A percentile compares a stretch with the other conserved stretches of the same genome.
phyloP scores from a whole-genome alignment of 1,140 invertebrate genomes.

The Saccostrea echinata region DNA sequence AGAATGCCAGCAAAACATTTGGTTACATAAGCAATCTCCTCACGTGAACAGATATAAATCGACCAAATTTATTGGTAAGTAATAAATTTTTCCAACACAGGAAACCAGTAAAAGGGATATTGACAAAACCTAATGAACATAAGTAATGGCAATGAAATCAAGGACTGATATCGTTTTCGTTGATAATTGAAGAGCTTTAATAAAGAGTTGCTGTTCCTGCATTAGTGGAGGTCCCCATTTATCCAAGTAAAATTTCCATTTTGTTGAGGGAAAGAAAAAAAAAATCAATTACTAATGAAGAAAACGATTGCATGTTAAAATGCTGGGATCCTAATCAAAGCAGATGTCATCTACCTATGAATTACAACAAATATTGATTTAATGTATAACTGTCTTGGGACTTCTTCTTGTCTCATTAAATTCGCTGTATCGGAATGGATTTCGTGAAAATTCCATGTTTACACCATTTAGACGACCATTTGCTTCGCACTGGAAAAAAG shows the following conservation, averaged over 20 bases:
- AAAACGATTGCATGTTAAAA: background rate
- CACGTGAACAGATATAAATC: too few relatives aligned
- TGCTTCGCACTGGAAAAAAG: background rate
- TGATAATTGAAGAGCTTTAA: too few relatives aligned
- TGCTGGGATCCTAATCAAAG: background rate
- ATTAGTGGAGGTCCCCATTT: background rate
- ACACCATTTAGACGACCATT: background rate
- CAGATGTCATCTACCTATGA: constrained; percentile 3
- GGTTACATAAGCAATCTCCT: too few relatives aligned
- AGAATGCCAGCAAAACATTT: too few relatives aligned
- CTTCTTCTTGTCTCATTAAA: constrained; percentile 15
- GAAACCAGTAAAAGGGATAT: too few relatives aligned
- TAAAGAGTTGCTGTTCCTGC: too few relatives aligned
- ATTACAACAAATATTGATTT: constrained; percentile 17
- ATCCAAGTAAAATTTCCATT: background rate
- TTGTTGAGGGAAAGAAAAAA: background rate
- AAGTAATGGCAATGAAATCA: too few relatives aligned
- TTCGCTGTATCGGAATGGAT: background rate
- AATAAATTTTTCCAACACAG: too few relatives aligned
- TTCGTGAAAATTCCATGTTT: background rate
- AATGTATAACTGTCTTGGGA: background rate
- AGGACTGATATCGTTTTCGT: too few relatives aligned
- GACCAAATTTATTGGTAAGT: too few relatives aligned
- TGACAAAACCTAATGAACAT: too few relatives aligned
- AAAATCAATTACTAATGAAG: constrained; percentile 10